Evolutionary conservation across 1,140 invertebrate species (phyloP), one percentile per base, ranked within the genome.

Genomic region (Scaptodrosophila lebanonensis): DNA sequence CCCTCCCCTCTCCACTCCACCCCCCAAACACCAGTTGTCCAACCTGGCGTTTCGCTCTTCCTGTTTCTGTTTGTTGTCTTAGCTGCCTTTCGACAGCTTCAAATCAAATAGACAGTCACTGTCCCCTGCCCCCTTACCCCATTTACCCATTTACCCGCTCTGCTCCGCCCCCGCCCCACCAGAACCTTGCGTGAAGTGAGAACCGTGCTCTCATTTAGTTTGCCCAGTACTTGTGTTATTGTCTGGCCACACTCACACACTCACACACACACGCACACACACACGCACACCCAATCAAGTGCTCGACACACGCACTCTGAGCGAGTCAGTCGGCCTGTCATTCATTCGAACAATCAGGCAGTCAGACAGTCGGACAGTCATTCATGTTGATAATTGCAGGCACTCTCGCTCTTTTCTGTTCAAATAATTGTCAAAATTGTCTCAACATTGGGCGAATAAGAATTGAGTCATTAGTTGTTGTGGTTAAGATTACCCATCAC

Each of bases 401-500:
- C 32, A 47, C 35, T n/a, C n/a, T n/a, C n/a, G n/a, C n/a, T n/a
- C n/a, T n/a, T n/a, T 25, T 3, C 8, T 25, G 22, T 25, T 25
- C 22, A 25, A 25, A 25, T 25, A 25, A 25, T 25, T 25, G 22
- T 25, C 22, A 59, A 70, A 76, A 76, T 76, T 76, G 62, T 66
- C 72, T 76, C 62, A 36, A 53, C 42, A 39, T 52, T 66, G 25
- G 8, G 22, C 22, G 8, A 51, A 54, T 35, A 54, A 75, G 77
- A 77, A 77, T 77, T 77, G 72, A 77, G 73, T 77, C 72, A 77
- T 77, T 77, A 77, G 72, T 33, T 53, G 64, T 53, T 56, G 54
- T 30, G 39, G 30, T 25, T 47, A 44, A 62, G 44, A n/a, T n/a
- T n/a, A n/a, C n/a, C n/a, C n/a, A n/a, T n/a, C n/a, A n/a, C n/a